Base-by-base conservation (phyloP, 2,797 vertebrate species). In the Apogon hyalosoma region DNA sequence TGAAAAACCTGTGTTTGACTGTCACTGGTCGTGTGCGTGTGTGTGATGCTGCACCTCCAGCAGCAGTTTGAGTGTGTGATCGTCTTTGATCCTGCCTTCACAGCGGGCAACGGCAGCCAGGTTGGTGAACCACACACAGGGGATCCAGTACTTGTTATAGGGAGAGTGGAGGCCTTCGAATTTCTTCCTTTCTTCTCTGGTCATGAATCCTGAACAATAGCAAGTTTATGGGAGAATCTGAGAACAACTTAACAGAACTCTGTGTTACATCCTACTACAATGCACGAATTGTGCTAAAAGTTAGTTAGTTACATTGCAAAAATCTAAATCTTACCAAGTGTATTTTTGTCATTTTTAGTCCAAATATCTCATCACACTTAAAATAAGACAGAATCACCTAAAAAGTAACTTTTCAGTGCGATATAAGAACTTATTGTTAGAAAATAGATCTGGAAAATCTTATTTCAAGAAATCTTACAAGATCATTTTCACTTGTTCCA, bases 121-220 rank as follows among this genome's bases (percentile, higher is more conserved):
- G 62, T 96, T 98, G 65, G 94, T 93, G 84, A 98, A 98, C 97
- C 97, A 98, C 13, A 97, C 92, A 0, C 96, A 98, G 0, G 97
- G 97, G 4, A 97, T 94, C 97, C 97, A 98, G 85, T 96, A 98
- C 54, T 97, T 97, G 81, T 98, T 98, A 62, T 97, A 97, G 4
- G 96, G 94, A 0, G 96, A 96, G 59, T 92, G 96, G 41, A 98
- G 92, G 61, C 93, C 92, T 64, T 98, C 97, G 0, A 95, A 97
- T 63, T 96, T 96, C 86, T 97, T 98, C 14, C 96, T 92, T 36
- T 98, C 97, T 39, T 95, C 95, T 21, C 95, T 93, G 0, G 96
- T 96, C 96, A 98, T 98, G 77, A 98, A 98, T 46, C 97, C 97
- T 98, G 87, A 15, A 57, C 15, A 62, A 36, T 3, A 39, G 2